phyloP scores from a whole-genome alignment of 2,888 invertebrate species.

The Achlya flavicornis region DNA sequence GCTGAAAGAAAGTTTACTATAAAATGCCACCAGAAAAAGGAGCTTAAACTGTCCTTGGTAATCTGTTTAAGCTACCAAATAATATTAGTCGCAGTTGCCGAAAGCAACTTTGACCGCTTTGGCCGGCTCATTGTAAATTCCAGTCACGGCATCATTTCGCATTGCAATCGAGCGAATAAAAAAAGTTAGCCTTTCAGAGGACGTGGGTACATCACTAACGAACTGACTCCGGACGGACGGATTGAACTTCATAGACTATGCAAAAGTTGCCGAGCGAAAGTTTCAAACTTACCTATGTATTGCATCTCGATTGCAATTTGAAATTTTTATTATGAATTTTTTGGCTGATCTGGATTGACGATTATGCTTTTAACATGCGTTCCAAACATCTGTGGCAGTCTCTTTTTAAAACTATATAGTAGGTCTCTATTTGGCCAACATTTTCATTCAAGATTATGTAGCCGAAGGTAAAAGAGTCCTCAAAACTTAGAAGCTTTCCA shows the following conservation, averaged over 20 bases:
- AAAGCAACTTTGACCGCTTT: not conserved
- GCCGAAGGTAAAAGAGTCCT: no score
- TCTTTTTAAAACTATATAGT: no score
- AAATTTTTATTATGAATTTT: not conserved
- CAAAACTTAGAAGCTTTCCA: no score
- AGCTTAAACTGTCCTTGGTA: not conserved
- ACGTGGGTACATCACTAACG: slow-evolving; percentile 10
- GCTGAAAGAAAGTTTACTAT: not conserved
- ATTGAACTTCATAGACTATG: slow-evolving; percentile 11
- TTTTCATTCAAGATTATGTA: no score
- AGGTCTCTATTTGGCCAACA: no score
- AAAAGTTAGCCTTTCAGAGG: slow-evolving; percentile 13
- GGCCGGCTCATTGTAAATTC: not conserved
- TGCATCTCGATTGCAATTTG: not conserved
- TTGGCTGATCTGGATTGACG: not conserved
- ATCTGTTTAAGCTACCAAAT: not conserved
- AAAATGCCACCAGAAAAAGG: not conserved
- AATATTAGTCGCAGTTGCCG: not conserved
- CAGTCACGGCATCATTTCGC: slow-evolving; percentile 11
- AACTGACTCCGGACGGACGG: slow-evolving; percentile 9
- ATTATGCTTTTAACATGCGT: no score
- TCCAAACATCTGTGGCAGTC: no score
- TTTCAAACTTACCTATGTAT: slow-evolving; percentile 6
- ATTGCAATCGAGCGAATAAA: slow-evolving; percentile 15
- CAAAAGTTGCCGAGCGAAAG: slow-evolving; percentile 7